Conservation (phyloP, 1,140 invertebrate genomes). For the Scaptomyza graminum region DNA sequence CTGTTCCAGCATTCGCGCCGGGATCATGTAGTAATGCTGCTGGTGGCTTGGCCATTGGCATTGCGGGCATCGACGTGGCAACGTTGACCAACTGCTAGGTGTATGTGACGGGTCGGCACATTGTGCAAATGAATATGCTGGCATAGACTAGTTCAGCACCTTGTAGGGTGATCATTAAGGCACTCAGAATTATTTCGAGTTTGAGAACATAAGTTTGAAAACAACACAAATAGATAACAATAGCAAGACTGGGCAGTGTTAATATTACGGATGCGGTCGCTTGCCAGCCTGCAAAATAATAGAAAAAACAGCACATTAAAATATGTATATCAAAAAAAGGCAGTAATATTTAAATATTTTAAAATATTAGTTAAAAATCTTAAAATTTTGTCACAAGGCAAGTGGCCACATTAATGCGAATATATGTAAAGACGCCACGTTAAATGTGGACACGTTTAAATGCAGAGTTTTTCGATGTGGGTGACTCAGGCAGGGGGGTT, state of each 20-base stretch:
- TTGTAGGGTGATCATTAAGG: slow-evolving; percentile 92
- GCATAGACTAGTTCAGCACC: slow-evolving; percentile 91
- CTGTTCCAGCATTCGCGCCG: slow-evolving; percentile 12
- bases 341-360: neutral
- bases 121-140: slow-evolving; percentile 89
- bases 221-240: slow-evolving; percentile 92
- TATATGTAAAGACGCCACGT: no score
- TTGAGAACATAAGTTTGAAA: slow-evolving; percentile 93
- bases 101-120: slow-evolving; percentile 88
- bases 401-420: neutral
- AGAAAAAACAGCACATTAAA: neutral
- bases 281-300: slow-evolving; percentile 86
- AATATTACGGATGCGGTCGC: slow-evolving; percentile 92
- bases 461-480: neutral
- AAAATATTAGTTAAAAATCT: no score
- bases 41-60: slow-evolving; percentile 42
- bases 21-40: slow-evolving; percentile 28
- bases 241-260: slow-evolving; percentile 91
- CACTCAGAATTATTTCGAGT: slow-evolving; percentile 93
- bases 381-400: no score
- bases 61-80: slow-evolving; percentile 56
- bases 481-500: neutral
- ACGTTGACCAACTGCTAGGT: slow-evolving; percentile 82
- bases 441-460: slow-evolving; percentile 49
- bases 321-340: neutral